A percentile compares a stretch with the other conserved stretches of the same genome.
phyloP scores from a whole-genome alignment of 2,113 vertebrate species.

The Haplochromis burtoni region DNA sequence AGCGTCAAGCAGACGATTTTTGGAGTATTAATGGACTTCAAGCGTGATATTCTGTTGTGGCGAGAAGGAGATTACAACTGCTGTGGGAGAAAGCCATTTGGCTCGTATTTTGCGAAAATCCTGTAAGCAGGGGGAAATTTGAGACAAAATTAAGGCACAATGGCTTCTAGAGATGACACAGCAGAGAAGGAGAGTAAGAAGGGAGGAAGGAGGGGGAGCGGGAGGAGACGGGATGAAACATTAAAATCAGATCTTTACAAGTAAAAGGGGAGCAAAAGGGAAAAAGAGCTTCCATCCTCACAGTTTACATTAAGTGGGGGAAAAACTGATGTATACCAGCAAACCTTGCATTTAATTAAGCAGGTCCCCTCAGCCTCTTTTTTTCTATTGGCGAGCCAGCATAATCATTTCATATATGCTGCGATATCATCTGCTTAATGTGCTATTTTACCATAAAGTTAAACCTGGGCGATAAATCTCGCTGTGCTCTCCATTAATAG shows the following conservation, averaged over 20 bases:
- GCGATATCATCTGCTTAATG: slow-evolving; percentile 78
- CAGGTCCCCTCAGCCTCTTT: slow-evolving; percentile 34
- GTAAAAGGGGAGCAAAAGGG: slow-evolving; percentile 16
- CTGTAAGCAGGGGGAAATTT: neutral
- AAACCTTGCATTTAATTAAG: slow-evolving; percentile 73
- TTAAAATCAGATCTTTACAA: slow-evolving; percentile 21
- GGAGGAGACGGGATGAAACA: neutral
- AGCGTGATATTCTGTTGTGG: neutral
- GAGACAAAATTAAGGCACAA: slow-evolving; percentile 25
- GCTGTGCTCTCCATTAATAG: slow-evolving; percentile 62
- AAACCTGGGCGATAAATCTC: slow-evolving; percentile 74
- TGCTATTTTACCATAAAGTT: slow-evolving; percentile 76
- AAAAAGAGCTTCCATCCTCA: slow-evolving; percentile 6
- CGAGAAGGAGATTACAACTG: slow-evolving; percentile 1
- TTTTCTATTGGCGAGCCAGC: slow-evolving; percentile 46
- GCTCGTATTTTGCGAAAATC: neutral
- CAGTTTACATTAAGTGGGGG: slow-evolving; percentile 58
- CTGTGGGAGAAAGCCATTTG: slow-evolving; percentile 1
- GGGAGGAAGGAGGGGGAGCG: neutral
- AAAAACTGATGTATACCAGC: slow-evolving; percentile 61
- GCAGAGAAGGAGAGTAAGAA: neutral
- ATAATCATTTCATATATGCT: slow-evolving; percentile 70
- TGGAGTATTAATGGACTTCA: neutral
- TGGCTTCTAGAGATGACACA: slow-evolving; percentile 14
- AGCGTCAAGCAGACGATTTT: neutral